A percentile compares a stretch with the other conserved stretches of the same genome.
These are phyloP conservation scores for Pelodiscus sinensis DNA, from an alignment of 2,113 vertebrate species.

Conservation along the genomic window DNA sequence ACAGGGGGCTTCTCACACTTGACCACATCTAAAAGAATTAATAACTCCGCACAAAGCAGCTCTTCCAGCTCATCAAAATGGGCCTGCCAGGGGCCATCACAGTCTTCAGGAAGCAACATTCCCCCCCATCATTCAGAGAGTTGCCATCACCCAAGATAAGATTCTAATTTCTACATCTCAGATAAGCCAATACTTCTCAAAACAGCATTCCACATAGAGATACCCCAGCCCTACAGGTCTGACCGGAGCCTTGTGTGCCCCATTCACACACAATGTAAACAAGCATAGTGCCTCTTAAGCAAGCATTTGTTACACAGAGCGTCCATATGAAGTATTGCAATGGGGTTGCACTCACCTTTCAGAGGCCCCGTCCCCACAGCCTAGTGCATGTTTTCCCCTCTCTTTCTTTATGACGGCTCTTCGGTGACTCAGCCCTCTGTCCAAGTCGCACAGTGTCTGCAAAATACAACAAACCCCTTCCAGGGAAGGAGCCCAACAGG, in stretches of 20 bases:
- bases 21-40: conserved; percentile 12
- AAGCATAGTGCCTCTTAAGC: not conserved
- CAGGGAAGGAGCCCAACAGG: too few species aligned
- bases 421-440: too few species aligned
- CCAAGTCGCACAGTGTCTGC: too few species aligned
- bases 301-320: not conserved
- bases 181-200: conserved; percentile 32
- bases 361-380: too few species aligned
- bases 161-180: conserved; percentile 20
- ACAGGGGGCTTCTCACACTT: not conserved
- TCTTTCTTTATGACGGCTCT: too few species aligned
- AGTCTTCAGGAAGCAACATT: not conserved
- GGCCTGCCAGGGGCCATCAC: not conserved
- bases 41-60: not conserved
- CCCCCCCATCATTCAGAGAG: not conserved
- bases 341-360: too few species aligned
- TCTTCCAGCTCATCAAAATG: not conserved
- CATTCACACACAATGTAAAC: conserved; percentile 10
- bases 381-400: too few species aligned
- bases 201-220: conserved; percentile 54
- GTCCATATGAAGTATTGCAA: not conserved
- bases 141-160: conserved; percentile 30
- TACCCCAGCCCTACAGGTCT: not conserved
- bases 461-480: too few species aligned
- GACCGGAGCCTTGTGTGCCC: conserved; percentile 22